Conservation (phyloP, 2,113 vertebrate genomes). For the Dendrocopos noguchii region DNA sequence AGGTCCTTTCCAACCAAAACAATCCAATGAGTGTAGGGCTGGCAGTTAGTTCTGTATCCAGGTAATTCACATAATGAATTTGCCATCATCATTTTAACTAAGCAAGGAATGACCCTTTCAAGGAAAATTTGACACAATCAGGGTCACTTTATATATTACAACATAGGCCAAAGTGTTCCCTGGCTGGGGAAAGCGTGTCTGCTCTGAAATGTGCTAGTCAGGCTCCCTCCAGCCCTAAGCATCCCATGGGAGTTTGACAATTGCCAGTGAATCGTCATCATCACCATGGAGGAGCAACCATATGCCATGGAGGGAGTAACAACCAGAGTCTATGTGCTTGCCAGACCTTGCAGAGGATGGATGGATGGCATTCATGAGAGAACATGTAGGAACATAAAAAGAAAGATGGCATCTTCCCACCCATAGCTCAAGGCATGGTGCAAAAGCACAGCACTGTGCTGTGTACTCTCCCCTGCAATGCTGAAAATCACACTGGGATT, state of each 20-base stretch:
- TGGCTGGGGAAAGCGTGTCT: neutral
- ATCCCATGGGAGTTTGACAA: neutral
- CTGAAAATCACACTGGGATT: fast-evolving
- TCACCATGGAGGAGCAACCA: neutral
- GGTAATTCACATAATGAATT: neutral
- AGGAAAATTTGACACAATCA: neutral
- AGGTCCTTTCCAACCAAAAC: too few species aligned
- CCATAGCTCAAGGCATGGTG: neutral
- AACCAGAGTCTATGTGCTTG: neutral
- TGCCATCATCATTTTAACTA: neutral
- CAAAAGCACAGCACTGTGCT: fast-evolving
- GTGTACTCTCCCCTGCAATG: neutral
- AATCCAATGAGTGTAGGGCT: neutral
- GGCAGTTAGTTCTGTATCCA: neutral
- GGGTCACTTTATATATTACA: neutral
- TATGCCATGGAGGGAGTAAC: neutral
- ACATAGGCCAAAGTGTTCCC: neutral
- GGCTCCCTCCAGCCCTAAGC: neutral
- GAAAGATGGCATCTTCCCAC: neutral
- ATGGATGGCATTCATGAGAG: neutral
- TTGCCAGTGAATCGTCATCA: neutral
- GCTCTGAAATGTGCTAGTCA: neutral
- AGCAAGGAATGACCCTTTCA: neutral
- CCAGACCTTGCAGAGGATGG: fast-evolving
- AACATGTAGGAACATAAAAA: neutral